phyloP scores from a whole-genome alignment of 2,113 vertebrate genomes.

The Spheniscus mendiculus region DNA sequence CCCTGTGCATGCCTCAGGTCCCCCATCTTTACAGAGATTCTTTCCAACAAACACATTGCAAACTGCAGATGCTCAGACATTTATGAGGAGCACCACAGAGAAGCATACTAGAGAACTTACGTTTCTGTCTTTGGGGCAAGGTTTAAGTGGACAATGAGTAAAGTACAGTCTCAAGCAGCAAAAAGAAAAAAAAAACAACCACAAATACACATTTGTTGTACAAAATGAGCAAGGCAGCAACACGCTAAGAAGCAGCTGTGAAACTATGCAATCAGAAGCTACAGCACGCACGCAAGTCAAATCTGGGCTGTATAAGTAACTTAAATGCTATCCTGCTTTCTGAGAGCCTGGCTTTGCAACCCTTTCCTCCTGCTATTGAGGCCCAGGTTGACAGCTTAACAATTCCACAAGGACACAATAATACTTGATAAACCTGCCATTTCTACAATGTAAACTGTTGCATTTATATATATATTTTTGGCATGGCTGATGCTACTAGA shows the following conservation, averaged over 20 bases:
- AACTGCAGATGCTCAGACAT: not conserved
- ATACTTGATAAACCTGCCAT: not conserved
- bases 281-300: rapidly evolving
- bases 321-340: not conserved
- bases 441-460: not conserved
- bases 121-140: not conserved
- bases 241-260: not conserved
- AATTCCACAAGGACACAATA: not conserved
- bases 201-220: not conserved
- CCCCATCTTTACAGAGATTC: not conserved
- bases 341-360: not conserved
- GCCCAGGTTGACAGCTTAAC: not conserved
- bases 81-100: not conserved
- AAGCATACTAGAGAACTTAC: not conserved
- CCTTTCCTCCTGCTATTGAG: not conserved
- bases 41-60: not conserved
- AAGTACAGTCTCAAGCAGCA: not conserved
- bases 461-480: not conserved
- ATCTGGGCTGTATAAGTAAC: not conserved
- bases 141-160: not conserved
- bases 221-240: not conserved
- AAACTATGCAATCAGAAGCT: not conserved
- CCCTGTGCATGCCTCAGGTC: not conserved
- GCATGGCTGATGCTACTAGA: not conserved
- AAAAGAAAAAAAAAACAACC: not conserved